phyloP scores from a whole-genome alignment of 2,113 vertebrate species.

The Abramis brama region DNA sequence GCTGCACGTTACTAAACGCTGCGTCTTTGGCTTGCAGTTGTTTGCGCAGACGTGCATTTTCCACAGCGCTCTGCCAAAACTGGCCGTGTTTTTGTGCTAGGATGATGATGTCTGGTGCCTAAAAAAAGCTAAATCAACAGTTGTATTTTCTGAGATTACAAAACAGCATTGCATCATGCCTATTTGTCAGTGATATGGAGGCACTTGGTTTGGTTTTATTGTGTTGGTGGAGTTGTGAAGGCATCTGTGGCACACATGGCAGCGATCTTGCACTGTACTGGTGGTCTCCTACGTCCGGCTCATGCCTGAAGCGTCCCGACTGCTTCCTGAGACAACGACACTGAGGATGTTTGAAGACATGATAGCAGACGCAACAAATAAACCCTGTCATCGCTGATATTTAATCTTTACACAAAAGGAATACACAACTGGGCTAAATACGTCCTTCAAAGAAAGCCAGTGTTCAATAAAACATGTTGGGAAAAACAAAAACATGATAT shows the following conservation, averaged over 20 bases:
- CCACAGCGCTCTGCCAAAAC: constrained; percentile 69
- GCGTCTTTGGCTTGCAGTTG: constrained; percentile 51
- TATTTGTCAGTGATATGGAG: constrained; percentile 3
- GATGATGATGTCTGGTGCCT: constrained; percentile 58
- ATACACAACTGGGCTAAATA: not conserved
- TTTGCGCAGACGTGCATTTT: constrained; percentile 67
- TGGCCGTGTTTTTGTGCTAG: constrained; percentile 53
- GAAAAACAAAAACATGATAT: not conserved
- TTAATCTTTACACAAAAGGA: not conserved
- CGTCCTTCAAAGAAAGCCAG: not conserved
- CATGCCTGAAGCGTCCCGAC: constrained; percentile 14
- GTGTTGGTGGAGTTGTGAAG: constrained; percentile 7
- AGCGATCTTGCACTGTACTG: not conserved
- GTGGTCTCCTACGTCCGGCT: constrained; percentile 36
- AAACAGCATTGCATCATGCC: constrained; percentile 28
- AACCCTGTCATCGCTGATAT: not conserved
- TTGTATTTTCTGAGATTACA: not conserved
- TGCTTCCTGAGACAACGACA: constrained; percentile 13
- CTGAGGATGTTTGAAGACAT: constrained; percentile 25
- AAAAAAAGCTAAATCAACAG: constrained; percentile 5
- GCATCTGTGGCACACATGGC: constrained; percentile 34
- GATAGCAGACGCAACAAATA: not conserved
- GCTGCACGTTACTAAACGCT: constrained; percentile 71
- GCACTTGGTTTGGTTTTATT: not conserved
- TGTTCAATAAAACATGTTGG: not conserved